phyloP scores from a whole-genome alignment of 2,888 invertebrate species.

The Oxystoma pomonae region DNA sequence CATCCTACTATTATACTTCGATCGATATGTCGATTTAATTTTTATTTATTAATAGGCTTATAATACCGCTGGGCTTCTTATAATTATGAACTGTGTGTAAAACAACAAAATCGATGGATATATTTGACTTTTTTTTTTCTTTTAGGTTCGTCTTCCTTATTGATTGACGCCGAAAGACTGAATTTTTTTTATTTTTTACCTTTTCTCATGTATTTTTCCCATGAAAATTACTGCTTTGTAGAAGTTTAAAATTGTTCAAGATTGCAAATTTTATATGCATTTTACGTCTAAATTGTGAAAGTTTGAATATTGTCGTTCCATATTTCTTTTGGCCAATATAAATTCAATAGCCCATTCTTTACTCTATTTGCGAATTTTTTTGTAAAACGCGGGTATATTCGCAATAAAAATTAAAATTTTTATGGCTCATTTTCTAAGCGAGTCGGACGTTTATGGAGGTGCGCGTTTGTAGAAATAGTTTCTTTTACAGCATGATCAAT shows the following conservation, averaged over 20 bases:
- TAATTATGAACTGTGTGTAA: neutral
- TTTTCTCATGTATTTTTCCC: neutral
- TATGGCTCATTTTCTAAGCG: neutral
- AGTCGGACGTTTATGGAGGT: neutral
- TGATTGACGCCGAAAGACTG: neutral
- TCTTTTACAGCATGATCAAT: slow-evolving; percentile 10
- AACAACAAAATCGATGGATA: neutral
- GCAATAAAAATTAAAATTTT: slow-evolving; percentile 3
- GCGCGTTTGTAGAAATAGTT: neutral
- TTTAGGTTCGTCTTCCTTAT: neutral
- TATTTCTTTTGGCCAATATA: neutral
- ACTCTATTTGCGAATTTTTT: neutral
- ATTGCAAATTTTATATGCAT: neutral
- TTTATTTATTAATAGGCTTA: slow-evolving; percentile 24
- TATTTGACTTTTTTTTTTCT: neutral
- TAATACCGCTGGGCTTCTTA: slow-evolving; percentile 14
- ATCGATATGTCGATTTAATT: slow-evolving; percentile 16
- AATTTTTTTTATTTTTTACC: no score
- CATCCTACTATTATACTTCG: slow-evolving; percentile 23
- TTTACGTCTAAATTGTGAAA: neutral
- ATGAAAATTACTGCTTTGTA: neutral
- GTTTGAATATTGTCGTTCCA: neutral
- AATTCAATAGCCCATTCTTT: neutral
- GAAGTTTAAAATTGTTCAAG: neutral
- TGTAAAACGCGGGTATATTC: neutral